These are phyloP conservation scores for Drosophila acutilabella DNA, from an alignment of 2,888 invertebrate species.

Conservation along the genomic window DNA sequence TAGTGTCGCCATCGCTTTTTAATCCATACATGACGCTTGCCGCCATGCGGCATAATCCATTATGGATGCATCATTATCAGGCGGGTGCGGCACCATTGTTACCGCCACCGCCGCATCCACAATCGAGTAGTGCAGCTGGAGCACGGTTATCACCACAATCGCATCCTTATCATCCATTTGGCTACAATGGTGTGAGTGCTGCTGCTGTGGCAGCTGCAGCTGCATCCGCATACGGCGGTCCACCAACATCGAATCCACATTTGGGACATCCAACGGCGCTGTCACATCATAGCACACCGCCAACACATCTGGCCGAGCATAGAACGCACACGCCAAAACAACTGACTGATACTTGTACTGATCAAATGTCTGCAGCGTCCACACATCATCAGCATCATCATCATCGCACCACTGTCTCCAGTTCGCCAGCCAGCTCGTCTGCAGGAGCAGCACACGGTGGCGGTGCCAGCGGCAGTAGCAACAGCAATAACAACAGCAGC, in stretches of 20 bases:
- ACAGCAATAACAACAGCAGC: conserved; percentile 15
- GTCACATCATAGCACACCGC: conserved; percentile 55
- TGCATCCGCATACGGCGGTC: conserved; percentile 75
- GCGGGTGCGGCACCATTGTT: conserved; percentile 80
- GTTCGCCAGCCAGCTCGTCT: conserved; percentile 64
- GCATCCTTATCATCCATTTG: conserved; percentile 79
- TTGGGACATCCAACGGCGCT: conserved; percentile 61
- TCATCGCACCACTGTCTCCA: conserved; percentile 73
- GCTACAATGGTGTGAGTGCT: conserved; percentile 83
- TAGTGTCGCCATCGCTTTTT: conserved; percentile 81
- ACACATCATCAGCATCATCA: conserved; percentile 21
- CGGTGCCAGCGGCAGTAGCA: conserved; percentile 48
- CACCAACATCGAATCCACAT: conserved; percentile 53
- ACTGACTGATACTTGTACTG: conserved; percentile 78
- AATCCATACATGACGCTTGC: conserved; percentile 85
- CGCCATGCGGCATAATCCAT: conserved; percentile 85
- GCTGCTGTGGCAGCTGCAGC: conserved; percentile 79
- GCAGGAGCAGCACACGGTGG: conserved; percentile 47
- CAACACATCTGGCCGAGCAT: conserved; percentile 66
- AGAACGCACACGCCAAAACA: conserved; percentile 68
- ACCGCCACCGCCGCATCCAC: conserved; percentile 68
- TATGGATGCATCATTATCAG: conserved; percentile 86
- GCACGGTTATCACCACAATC: conserved; percentile 85
- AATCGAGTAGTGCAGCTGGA: conserved; percentile 68
- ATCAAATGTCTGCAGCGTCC: conserved; percentile 73